phyloP scores from a whole-genome alignment of 2,797 vertebrate species.

The Loris lydekkerianus region DNA sequence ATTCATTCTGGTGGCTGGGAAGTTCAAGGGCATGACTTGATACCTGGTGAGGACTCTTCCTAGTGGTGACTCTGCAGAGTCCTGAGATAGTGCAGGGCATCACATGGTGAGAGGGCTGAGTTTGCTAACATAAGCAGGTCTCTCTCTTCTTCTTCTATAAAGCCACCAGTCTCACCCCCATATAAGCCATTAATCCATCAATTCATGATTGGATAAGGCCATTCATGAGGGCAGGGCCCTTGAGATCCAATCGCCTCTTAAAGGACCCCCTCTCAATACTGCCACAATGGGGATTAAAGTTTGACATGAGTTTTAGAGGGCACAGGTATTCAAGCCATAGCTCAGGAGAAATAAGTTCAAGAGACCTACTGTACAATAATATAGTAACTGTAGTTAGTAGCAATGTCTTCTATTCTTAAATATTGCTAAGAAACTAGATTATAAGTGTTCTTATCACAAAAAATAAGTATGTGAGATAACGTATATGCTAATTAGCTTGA shows the following conservation, averaged over 20 bases:
- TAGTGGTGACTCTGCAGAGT: not conserved
- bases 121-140: not conserved
- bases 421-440: not conserved
- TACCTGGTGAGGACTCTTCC: no score
- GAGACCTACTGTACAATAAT: not conserved
- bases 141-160: not conserved
- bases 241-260: not conserved
- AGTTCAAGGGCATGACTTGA: not conserved
- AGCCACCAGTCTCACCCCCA: not conserved
- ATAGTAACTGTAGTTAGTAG: not conserved
- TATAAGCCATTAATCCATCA: not conserved
- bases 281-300: not conserved
- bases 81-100: fast-evolving
- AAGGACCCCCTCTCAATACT: not conserved
- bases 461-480: not conserved
- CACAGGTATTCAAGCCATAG: not conserved
- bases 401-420: not conserved
- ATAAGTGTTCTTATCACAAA: not conserved
- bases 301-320: not conserved
- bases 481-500: not conserved
- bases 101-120: fast-evolving
- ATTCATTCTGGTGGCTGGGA: not conserved
- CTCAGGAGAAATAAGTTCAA: not conserved
- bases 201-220: not conserved
- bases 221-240: not conserved